Evolutionary conservation across 2,888 invertebrate species (phyloP).

Genomic region (Eutolmus rufibarbis): DNA sequence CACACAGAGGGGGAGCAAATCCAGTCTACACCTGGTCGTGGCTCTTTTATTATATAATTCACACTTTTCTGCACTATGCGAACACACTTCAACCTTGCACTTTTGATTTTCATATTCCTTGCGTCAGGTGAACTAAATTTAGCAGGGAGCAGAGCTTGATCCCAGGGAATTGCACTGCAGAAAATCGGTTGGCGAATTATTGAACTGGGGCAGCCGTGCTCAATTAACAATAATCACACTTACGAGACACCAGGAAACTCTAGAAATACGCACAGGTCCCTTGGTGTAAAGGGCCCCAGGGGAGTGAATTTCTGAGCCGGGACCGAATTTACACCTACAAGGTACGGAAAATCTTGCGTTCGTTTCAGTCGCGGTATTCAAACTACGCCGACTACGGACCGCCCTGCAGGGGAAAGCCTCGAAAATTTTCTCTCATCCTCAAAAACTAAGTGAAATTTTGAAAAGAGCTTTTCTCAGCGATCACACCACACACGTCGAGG

Average conservation of each 20-base stretch:
- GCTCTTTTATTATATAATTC: conserved; percentile 15
- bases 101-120: conserved; percentile 27
- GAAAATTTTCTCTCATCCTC: conserved; percentile 4
- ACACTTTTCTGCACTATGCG: conserved; percentile 12
- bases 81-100: conserved; percentile 30
- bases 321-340: not conserved
- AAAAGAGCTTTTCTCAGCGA: conserved; percentile 8
- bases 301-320: not conserved
- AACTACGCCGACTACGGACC: conserved; percentile 25
- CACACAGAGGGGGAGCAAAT: not conserved
- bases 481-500: not conserved
- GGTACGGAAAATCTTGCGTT: conserved; percentile 22
- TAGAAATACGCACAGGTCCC: not conserved
- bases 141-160: conserved; percentile 8
- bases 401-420: not conserved
- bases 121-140: conserved; percentile 19
- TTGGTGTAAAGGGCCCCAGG: not conserved
- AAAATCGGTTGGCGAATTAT: not conserved
- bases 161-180: not conserved
- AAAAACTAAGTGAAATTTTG: conserved; percentile 3
- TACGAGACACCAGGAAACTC: not conserved
- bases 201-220: not conserved
- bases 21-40: not conserved
- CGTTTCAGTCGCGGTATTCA: conserved; percentile 40
- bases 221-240: not conserved